Percentiles rank a stretch among this genome's conserved stretches.
phyloP scores from a whole-genome alignment of 1,140 invertebrate genomes.

The Hycleus cichorii region DNA sequence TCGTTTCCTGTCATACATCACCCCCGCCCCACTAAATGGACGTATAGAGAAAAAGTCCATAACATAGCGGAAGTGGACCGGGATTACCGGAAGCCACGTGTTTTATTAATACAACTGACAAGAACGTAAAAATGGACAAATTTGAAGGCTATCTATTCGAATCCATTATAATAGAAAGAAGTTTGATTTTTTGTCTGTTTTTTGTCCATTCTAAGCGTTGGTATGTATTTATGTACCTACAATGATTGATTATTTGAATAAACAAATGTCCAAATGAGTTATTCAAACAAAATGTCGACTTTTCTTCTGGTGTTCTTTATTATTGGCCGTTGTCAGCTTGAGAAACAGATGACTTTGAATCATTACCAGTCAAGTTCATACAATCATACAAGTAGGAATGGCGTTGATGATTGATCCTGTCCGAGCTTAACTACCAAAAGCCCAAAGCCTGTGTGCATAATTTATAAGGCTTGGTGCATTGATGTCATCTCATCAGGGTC shows the following conservation, averaged over 20 bases:
- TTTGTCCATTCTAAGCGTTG: no score
- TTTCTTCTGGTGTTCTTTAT: not conserved
- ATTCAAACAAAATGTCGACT: not conserved
- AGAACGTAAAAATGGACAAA: not conserved
- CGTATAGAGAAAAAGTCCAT: not conserved
- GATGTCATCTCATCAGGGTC: not conserved
- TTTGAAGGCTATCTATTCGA: not conserved
- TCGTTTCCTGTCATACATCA: conserved; percentile 36
- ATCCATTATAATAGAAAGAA: no score
- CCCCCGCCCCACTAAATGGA: no score
- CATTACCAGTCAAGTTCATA: no score
- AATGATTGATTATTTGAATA: no score
- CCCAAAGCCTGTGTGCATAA: not conserved
- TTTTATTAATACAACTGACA: conserved; percentile 25
- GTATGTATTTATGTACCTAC: no score
- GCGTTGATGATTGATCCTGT: conserved; percentile 2
- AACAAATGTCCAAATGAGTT: not conserved
- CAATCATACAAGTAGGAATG: not conserved
- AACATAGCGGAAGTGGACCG: conserved; percentile 22
- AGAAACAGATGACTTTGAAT: no score
- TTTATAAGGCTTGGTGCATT: conserved; percentile 9
- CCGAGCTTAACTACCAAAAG: not conserved
- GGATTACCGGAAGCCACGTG: conserved; percentile 28
- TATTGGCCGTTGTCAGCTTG: no score
- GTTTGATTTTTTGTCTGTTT: no score